These are phyloP conservation scores for Drosophila serrata DNA, from an alignment of 1,140 invertebrate species.

Conservation along the genomic window DNA sequence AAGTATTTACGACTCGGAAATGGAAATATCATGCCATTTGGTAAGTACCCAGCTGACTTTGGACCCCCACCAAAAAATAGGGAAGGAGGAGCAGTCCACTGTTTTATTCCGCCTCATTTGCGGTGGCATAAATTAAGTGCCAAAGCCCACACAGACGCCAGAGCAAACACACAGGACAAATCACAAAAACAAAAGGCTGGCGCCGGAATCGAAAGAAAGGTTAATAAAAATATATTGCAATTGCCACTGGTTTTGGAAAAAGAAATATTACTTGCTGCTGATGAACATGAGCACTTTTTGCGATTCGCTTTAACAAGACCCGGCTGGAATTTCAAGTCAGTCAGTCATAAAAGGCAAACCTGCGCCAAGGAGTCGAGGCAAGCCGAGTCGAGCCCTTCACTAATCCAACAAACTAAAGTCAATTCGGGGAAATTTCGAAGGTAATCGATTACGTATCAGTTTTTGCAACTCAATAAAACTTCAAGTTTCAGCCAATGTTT, in stretches of 20 bases:
- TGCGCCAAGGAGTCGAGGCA: constrained; percentile 1
- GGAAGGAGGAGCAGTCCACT: constrained; percentile 23
- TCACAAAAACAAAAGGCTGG: constrained; percentile 47
- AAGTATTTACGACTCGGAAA: constrained; percentile 79
- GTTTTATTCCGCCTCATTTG: constrained; percentile 77
- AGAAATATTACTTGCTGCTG: constrained; percentile 51
- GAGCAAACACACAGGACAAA: constrained; percentile 61
- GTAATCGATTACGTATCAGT: constrained; percentile 51
- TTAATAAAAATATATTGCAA: constrained; percentile 60
- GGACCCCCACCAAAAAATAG: background rate
- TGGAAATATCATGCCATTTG: constrained; percentile 69
- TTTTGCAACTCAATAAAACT: constrained; percentile 12
- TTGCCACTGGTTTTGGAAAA: constrained; percentile 6
- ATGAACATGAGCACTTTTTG: constrained; percentile 54
- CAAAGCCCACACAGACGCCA: constrained; percentile 53
- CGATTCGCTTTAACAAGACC: constrained; percentile 47
- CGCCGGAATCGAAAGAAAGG: constrained; percentile 44
- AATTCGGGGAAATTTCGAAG: constrained; percentile 26
- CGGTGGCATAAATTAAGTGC: constrained; percentile 78
- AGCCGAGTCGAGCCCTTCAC: constrained; percentile 8
- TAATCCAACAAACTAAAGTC: constrained; percentile 51
- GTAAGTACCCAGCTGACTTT: constrained; percentile 65
- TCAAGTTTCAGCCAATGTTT: constrained; percentile 10
- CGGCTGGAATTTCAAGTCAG: constrained; percentile 4
- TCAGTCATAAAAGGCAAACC: constrained; percentile 16